Evolutionary conservation across 2,113 vertebrate species (phyloP), one percentile per base, ranked within the genome.

Genomic region (Phalacrocorax pelagicus): DNA sequence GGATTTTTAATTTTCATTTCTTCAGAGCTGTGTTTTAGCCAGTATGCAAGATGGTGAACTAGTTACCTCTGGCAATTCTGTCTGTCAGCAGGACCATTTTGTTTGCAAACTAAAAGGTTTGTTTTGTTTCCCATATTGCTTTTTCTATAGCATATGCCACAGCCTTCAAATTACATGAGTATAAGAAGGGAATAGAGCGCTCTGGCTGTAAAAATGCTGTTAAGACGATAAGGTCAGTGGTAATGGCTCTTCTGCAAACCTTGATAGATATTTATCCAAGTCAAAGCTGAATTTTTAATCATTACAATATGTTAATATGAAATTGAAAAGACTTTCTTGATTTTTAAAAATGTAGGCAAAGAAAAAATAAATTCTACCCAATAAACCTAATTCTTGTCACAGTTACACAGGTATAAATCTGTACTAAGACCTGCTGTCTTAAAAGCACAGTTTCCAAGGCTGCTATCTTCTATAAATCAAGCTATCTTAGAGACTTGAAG

Each of bases 221-320:
- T 94, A 62, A 90, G 61, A 77, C 95, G 87, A 93, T 95, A 96
- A 96, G 82, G 81, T 95, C 95, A 94, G 6, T 79, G 58, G 75
- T 58, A 67, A 71, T 36, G 72, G 86, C 79, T 82, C 54, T 83
- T 96, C 85, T 90, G 69, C 71, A 94, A 92, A 93, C 12, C 42
- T 58, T 88, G 82, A 91, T 83, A 94, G 88, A 74, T 94, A 93
- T 65, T 96, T 90, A 88, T 78, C 70, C 90, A 81, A 69, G 55
- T 94, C 72, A 86, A 84, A 93, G 57, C 46, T 57, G 82, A 90
- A 44, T 71, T 88, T 95, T 92, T 92, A 88, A 71, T 71, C 11
- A 12, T 83, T 80, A 12, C 11, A 8, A 8, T 93, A 83, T 62
- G 63, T 36, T 86, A 81, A 44, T 66, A 24, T 65, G 79, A 85